phyloP scores from a whole-genome alignment of 2,888 invertebrate species.

The Amiota mariae region DNA sequence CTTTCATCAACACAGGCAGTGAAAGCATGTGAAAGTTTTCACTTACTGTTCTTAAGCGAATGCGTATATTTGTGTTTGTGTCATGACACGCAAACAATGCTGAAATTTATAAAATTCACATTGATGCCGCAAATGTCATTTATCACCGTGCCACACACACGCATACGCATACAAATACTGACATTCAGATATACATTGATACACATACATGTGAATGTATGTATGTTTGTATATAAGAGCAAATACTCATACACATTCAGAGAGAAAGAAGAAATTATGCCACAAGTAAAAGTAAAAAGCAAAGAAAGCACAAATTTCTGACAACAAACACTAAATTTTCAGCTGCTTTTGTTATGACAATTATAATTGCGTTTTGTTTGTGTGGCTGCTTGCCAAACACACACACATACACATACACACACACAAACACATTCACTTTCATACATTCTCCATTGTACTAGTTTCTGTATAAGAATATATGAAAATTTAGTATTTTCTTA shows the following conservation, averaged over 20 bases:
- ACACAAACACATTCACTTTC: too few relatives aligned
- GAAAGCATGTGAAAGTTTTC: slow-evolving; percentile 3
- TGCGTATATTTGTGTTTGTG: slow-evolving; percentile 31
- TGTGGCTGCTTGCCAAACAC: too few relatives aligned
- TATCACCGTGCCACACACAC: slow-evolving; percentile 57
- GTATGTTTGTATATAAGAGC: neutral
- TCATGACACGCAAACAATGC: slow-evolving; percentile 56
- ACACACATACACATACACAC: neutral
- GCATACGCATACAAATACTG: slow-evolving; percentile 8
- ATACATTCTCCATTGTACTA: too few relatives aligned
- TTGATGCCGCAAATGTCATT: slow-evolving; percentile 65
- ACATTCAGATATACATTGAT: neutral
- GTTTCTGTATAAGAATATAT: too few relatives aligned
- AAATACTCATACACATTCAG: neutral
- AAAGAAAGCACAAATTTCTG: slow-evolving; percentile 54
- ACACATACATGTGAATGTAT: neutral
- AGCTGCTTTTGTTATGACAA: slow-evolving; percentile 66
- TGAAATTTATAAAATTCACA: slow-evolving; percentile 67
- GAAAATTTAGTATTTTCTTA: too few relatives aligned
- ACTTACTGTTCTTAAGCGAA: neutral
- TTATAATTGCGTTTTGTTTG: slow-evolving; percentile 59
- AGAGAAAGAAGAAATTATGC: too few relatives aligned
- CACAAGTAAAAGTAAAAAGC: slow-evolving; percentile 27
- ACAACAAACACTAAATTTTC: slow-evolving; percentile 60
- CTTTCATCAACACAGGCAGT: too few relatives aligned